Base-by-base conservation (phyloP, 2,113 vertebrate species). In the Progne subis region DNA sequence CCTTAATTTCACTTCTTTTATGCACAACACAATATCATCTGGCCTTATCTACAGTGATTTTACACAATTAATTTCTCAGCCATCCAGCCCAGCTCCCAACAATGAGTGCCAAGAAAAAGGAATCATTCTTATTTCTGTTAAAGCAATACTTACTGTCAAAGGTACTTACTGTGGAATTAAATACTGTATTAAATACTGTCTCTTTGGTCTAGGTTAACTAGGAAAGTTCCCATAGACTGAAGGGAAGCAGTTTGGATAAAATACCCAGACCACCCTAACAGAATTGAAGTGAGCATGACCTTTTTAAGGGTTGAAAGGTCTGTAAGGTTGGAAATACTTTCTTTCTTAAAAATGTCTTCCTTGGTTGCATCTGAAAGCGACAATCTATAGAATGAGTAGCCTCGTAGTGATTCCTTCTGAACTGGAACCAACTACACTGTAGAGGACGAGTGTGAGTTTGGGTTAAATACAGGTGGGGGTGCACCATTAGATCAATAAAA, bases 371-470 rank as follows among this genome's bases (percentile, higher is more conserved):
- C 56, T 68, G 39, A 84, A 85, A 86, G 46, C 21, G 67, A 7
- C 18, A 70, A 14, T 16, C 44, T 23, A 34, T 5, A 39, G 25
- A 75, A 49, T 0, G 0, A 31, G 24, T 32, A 68, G 15, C 20
- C 18, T 65, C 50, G 34, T 9, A 77, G 8, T 23, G 10, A 7
- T 64, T 94, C 20, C 9, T 18, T 72, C 41, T 69, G 26, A 86
- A 29, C 49, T 67, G 19, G 21, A 67, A 68, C 26, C n/a, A 74
- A 60, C 32, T 59, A 39, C 26, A 43, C 4, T 43, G 18, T 4
- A 79, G 13, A 84, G 23, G 23, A 46, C 14, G 43, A 41, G 7
- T 6, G 11, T 2, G 6, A 17, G 4, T 65, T 49, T 43, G 56
- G 21, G 56, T 71, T 67, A 67, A 90, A 90, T 44, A 56, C 13